Base-by-base conservation (phyloP, 2,888 invertebrate species). In the Dolichomitus sp. region DNA sequence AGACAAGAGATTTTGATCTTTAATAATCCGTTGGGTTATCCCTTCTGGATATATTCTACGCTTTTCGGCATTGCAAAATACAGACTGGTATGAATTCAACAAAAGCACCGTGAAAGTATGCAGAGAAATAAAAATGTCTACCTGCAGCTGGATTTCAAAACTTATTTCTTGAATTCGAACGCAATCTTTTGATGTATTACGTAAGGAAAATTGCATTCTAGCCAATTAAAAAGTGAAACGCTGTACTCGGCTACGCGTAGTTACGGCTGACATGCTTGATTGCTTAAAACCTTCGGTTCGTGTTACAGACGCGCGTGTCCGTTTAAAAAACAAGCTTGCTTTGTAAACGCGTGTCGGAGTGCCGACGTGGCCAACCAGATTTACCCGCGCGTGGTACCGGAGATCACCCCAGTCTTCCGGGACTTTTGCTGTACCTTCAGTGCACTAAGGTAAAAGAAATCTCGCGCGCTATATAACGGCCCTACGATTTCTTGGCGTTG, bases 291-390 rank as follows among this genome's bases (percentile, higher is more conserved):
- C 23, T 76, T 40, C 52, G 69, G 45, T 61, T 75, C 42, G 68
- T 30, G 40, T 69, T 63, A 74, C 52, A 33, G 30, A 14, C 37
- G 30, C 54, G 33, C 75, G 59, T 59, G 68, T 73, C 81, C 19
- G 0, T 11, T 37, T 0, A 33, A 59, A 59, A 59, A 59, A 59
- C 75, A 57, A 78, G 57, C 75, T 23, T 63, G 69, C 52, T 65
- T 76, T 78, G 78, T 81, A 54, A 74, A 65, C 50, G 61, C 72
- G 72, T 57, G 72, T 80, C 77, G 63, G 73, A 63, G 73, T 69
- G 63, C 59, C 72, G 68, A 78, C 42, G 63, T 75, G 78, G 42
- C 72, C 50, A 57, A 45, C 23, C 54, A 23, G 69, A 75, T 63
- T 48, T 65, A 19, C 33, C 33, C 45, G 30, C 57, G 30, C 59